phyloP scores from a whole-genome alignment of 2,888 invertebrate species.

The Acrobasis repandana region DNA sequence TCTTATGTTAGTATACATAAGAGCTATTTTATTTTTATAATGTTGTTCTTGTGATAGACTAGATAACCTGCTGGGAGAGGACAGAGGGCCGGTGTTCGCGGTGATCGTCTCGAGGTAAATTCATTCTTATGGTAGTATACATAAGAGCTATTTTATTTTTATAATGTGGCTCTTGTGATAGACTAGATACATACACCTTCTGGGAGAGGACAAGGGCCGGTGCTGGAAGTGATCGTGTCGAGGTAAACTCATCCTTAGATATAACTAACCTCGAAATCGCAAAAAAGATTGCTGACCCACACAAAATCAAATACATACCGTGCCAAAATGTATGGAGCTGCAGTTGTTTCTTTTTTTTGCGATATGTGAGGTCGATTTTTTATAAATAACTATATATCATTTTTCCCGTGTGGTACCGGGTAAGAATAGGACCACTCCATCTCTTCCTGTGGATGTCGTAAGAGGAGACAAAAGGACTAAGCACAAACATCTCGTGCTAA shows the following conservation, averaged over 20 bases:
- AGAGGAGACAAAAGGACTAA: no score
- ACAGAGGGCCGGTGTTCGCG: constrained; percentile 93
- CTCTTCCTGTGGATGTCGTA: no score
- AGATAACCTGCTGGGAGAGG: constrained; percentile 98
- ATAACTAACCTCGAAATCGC: no score
- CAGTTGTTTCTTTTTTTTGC: no score
- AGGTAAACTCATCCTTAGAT: constrained; percentile 61
- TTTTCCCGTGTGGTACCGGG: no score
- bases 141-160: constrained; percentile 76
- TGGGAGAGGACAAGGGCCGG: constrained; percentile 96
- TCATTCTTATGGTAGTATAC: not conserved
- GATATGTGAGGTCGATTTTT: no score
- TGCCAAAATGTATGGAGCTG: no score
- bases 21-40: constrained; percentile 76
- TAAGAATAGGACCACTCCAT: no score
- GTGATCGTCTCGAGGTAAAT: constrained; percentile 94
- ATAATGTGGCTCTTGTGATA: constrained; percentile 93
- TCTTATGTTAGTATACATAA: not conserved
- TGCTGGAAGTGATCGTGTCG: constrained; percentile 98
- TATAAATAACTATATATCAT: no score
- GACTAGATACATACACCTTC: constrained; percentile 99
- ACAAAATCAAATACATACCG: no score
- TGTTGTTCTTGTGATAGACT: constrained; percentile 97
- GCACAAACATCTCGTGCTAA: no score
- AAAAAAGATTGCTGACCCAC: no score